Conservation (phyloP, 2,113 vertebrate genomes). For the Ictidomys tridecemlineatus region DNA sequence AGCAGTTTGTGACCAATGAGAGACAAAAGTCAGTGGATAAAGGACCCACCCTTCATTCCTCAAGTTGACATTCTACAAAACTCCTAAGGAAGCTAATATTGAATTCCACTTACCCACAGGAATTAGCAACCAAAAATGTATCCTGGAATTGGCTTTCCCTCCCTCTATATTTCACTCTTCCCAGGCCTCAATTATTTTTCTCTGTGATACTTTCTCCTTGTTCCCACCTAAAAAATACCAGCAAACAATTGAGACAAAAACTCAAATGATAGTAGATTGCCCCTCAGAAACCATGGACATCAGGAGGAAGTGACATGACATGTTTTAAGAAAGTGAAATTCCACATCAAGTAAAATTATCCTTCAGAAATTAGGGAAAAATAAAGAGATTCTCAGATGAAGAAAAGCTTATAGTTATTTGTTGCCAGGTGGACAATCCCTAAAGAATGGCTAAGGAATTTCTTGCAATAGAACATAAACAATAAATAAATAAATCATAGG, state of each 20-base stretch:
- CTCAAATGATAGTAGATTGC: not conserved
- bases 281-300: not conserved
- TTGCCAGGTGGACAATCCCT: not conserved
- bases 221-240: not conserved
- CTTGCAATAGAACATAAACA: not conserved
- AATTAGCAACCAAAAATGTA: not conserved
- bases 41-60: not conserved
- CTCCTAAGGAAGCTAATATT: not conserved
- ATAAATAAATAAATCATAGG: not conserved
- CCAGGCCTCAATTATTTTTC: not conserved
- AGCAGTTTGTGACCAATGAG: not conserved
- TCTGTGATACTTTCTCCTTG: not conserved
- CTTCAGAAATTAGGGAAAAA: not conserved
- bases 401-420: not conserved
- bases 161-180: not conserved
- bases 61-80: not conserved
- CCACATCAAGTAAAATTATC: not conserved
- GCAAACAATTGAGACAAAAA: not conserved
- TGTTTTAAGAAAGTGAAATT: constrained; percentile 32
- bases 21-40: not conserved
- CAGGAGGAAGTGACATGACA: not conserved
- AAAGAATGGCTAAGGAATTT: not conserved
- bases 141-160: not conserved
- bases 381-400: not conserved
- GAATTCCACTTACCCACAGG: not conserved